phyloP scores from a whole-genome alignment of 1,140 invertebrate genomes.

The Phocides pigmalion region DNA sequence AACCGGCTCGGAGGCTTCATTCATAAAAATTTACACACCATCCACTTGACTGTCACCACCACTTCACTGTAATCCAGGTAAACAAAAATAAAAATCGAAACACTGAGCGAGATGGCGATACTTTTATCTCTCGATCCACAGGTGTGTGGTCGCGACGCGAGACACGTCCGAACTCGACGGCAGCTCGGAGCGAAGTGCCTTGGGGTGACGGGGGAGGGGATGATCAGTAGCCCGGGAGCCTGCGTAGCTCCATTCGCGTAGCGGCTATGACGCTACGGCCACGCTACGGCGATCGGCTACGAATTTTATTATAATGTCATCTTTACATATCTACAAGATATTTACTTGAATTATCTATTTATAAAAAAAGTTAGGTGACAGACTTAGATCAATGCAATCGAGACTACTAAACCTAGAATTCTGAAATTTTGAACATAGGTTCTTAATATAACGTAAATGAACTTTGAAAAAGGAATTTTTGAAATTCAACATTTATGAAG shows the following conservation, averaged over 20 bases:
- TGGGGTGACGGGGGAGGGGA: slow-evolving; percentile 39
- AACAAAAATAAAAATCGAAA: slow-evolving; percentile 36
- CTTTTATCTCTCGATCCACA: slow-evolving; percentile 46
- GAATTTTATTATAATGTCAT: not conserved
- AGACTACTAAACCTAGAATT: too few species aligned
- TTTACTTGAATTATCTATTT: too few species aligned
- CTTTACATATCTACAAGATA: too few species aligned
- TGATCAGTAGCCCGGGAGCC: slow-evolving; percentile 56
- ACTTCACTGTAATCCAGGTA: slow-evolving; percentile 65
- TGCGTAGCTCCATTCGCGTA: slow-evolving; percentile 50
- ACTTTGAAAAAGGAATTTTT: too few species aligned
- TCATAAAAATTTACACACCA: slow-evolving; percentile 47
- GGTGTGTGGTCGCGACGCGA: slow-evolving; percentile 41
- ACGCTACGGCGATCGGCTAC: slow-evolving; percentile 4
- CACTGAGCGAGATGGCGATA: slow-evolving; percentile 34
- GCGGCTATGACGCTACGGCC: slow-evolving; percentile 40
- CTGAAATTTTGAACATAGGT: too few species aligned
- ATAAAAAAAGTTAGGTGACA: too few species aligned
- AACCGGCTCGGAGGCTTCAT: slow-evolving; percentile 43
- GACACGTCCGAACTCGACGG: slow-evolving; percentile 45
- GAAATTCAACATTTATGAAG: too few species aligned
- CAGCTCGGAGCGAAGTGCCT: slow-evolving; percentile 47
- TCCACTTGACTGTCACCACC: slow-evolving; percentile 55
- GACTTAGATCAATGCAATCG: too few species aligned
- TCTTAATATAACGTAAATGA: too few species aligned